Conservation (phyloP, 1,140 invertebrate genomes). For the Drosophila biarmipes region DNA sequence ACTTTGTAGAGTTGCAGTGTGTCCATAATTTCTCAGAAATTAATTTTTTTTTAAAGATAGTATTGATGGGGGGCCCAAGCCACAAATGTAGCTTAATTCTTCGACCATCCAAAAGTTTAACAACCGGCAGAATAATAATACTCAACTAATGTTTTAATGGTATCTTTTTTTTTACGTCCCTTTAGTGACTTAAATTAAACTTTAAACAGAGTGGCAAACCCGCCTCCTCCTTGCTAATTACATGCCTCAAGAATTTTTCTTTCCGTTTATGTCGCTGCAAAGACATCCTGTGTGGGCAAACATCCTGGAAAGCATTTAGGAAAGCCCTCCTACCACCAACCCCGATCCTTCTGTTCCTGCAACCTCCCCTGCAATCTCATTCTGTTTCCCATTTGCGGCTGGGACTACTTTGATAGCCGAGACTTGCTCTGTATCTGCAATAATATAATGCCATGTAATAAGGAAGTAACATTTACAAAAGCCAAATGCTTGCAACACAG, state of each 20-base stretch:
- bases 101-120: too few species aligned
- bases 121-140: too few species aligned
- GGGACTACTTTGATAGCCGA: slow-evolving; percentile 37
- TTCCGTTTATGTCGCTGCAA: slow-evolving; percentile 17
- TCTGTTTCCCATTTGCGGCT: slow-evolving; percentile 15
- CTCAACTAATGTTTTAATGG: too few species aligned
- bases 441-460: slow-evolving; percentile 68
- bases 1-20: too few species aligned
- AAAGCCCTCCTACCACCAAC: slow-evolving; percentile 7
- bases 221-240: slow-evolving; percentile 30
- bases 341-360: background rate
- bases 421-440: slow-evolving; percentile 32
- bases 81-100: too few species aligned
- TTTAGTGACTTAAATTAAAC: slow-evolving; percentile 8
- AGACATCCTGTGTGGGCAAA: slow-evolving; percentile 41
- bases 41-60: too few species aligned
- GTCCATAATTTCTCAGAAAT: too few species aligned
- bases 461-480: slow-evolving; percentile 81
- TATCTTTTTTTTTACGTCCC: background rate
- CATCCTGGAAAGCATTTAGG: slow-evolving; percentile 47
- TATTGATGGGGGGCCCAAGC: too few species aligned
- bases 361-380: slow-evolving; percentile 2
- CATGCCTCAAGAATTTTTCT: slow-evolving; percentile 23
- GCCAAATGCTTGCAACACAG: slow-evolving; percentile 71
- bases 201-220: background rate